Percentiles rank a stretch among this genome's conserved stretches.
phyloP scores from a whole-genome alignment of 2,797 vertebrate species.

The Pagetopsis macropterus region DNA sequence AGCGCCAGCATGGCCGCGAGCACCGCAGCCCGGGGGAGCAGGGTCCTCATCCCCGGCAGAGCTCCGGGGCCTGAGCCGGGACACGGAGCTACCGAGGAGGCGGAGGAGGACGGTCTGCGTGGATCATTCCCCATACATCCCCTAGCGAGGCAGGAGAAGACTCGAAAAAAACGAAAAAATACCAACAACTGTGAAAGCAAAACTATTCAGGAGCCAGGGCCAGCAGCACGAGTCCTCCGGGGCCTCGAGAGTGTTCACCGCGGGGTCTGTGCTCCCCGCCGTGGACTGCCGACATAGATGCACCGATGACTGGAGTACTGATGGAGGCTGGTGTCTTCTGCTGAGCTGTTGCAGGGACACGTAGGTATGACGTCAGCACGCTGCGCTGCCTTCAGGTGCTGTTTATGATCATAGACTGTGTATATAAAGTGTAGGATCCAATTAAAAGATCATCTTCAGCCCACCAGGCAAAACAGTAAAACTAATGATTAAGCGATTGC shows the following conservation, averaged over 20 bases:
- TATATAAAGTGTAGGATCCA: too few species aligned
- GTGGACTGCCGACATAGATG: not conserved
- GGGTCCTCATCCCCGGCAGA: slow-evolving; percentile 67
- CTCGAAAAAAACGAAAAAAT: accelerated
- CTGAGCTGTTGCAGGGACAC: slow-evolving; percentile 7
- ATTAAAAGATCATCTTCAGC: too few species aligned
- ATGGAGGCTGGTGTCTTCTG: not conserved
- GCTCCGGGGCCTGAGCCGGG: slow-evolving; percentile 50
- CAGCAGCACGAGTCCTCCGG: not conserved
- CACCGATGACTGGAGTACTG: not conserved
- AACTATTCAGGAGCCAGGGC: not conserved
- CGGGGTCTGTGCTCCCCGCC: not conserved
- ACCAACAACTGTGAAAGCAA: accelerated
- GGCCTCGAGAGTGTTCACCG: not conserved
- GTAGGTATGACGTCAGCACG: slow-evolving; percentile 48
- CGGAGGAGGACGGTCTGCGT: slow-evolving; percentile 35
- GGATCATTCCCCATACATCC: slow-evolving; percentile 74
- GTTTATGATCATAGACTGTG: not conserved
- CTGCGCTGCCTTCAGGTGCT: slow-evolving; percentile 22
- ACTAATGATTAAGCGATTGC: too few species aligned
- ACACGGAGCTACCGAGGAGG: slow-evolving; percentile 31
- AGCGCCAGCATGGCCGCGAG: slow-evolving; percentile 67
- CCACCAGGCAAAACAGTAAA: too few species aligned
- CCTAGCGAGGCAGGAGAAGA: slow-evolving; percentile 35
- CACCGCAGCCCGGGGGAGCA: slow-evolving; percentile 67